Evolutionary conservation across 2,113 vertebrate genomes (phyloP).

Genomic region (Microcebus tavaratra): DNA sequence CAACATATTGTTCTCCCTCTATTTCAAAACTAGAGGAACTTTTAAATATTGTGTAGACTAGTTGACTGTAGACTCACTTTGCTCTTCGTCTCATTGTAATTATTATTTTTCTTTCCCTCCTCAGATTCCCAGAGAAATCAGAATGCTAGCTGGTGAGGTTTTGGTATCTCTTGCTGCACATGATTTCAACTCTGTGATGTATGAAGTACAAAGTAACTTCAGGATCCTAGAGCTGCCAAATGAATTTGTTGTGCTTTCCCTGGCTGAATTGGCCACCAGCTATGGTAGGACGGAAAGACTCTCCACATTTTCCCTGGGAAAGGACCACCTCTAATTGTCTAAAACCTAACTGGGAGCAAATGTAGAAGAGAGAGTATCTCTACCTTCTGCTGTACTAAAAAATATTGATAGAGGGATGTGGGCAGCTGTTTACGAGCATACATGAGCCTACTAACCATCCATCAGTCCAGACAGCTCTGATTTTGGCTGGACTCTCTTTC

Average conservation of each 20-base stretch:
- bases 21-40: not conserved
- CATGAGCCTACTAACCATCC: not conserved
- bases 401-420: not conserved
- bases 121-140: constrained; percentile 69
- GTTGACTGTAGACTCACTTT: not conserved
- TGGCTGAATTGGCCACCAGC: constrained; percentile 74
- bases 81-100: not conserved
- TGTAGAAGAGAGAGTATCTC: not conserved
- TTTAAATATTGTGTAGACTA: not conserved
- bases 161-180: constrained; percentile 74
- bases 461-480: not conserved
- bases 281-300: constrained; percentile 35
- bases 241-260: constrained; percentile 68
- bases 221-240: constrained; percentile 73
- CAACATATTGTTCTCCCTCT: not conserved
- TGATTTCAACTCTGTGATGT: constrained; percentile 79
- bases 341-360: not conserved
- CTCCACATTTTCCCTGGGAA: not conserved
- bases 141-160: constrained; percentile 74
- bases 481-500: not conserved
- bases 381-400: not conserved
- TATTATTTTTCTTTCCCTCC: not conserved
- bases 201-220: constrained; percentile 74
- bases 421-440: not conserved
- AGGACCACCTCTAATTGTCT: not conserved